phyloP scores from a whole-genome alignment of 1,140 invertebrate genomes.

The Zaprionus capensis region DNA sequence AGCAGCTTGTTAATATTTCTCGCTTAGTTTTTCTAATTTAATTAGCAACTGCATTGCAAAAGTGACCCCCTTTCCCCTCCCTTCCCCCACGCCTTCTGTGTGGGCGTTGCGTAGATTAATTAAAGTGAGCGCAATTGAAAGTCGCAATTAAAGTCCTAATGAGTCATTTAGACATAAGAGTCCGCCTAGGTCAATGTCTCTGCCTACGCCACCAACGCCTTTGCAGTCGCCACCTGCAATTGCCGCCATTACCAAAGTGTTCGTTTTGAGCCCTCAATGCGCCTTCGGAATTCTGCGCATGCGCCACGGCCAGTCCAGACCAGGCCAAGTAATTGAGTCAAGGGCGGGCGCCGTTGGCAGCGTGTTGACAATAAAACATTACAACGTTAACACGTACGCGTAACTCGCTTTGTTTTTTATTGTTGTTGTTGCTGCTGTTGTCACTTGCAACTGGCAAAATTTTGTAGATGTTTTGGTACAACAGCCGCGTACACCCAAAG shows the following conservation, averaged over 20 bases:
- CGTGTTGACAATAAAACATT: constrained; percentile 60
- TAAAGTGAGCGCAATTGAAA: constrained; percentile 31
- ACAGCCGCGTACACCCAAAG: constrained; percentile 30
- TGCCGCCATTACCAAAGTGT: constrained; percentile 8
- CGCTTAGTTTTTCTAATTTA: constrained; percentile 33
- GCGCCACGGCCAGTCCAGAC: constrained; percentile 52
- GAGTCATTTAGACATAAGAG: not conserved
- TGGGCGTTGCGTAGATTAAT: constrained; percentile 43
- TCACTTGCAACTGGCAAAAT: constrained; percentile 8
- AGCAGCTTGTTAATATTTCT: constrained; percentile 3
- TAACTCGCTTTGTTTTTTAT: not conserved
- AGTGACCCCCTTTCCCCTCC: constrained; percentile 3
- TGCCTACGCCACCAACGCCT: not conserved
- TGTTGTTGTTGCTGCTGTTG: constrained; percentile 2
- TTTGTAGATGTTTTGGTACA: constrained; percentile 23
- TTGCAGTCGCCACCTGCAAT: not conserved
- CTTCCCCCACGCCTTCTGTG: not conserved
- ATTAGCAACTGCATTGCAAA: constrained; percentile 36
- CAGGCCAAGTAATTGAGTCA: constrained; percentile 68
- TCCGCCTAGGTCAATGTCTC: constrained; percentile 10
- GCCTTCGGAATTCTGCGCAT: constrained; percentile 67
- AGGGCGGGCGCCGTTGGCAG: constrained; percentile 60
- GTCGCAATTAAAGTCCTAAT: constrained; percentile 46
- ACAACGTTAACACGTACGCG: constrained; percentile 58
- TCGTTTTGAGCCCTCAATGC: constrained; percentile 11